phyloP scores from a whole-genome alignment of 37 sponge, comb jelly and placozoan species.

The Aplysina aerophoba region DNA sequence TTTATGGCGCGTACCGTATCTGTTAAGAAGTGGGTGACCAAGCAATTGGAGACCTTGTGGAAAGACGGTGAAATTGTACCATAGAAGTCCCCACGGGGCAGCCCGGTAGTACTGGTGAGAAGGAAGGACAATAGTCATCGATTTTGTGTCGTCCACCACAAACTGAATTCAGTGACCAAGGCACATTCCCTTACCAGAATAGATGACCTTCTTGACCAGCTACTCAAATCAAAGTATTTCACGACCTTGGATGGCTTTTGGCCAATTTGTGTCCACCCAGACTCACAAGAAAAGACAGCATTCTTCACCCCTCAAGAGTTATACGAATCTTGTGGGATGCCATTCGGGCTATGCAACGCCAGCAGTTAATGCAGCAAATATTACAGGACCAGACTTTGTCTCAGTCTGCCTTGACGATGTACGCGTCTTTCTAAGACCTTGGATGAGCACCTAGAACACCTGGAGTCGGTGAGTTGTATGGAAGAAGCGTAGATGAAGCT shows the following conservation, averaged over 20 bases:
- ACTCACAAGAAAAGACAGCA: constrained; percentile 23
- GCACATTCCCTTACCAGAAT: constrained; percentile 6
- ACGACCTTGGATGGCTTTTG: constrained; percentile 32
- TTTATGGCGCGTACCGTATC: no score
- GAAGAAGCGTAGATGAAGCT: constrained; percentile 23
- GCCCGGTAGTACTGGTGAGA: constrained; percentile 24
- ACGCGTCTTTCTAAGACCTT: constrained; percentile 7
- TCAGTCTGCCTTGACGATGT: constrained; percentile 37
- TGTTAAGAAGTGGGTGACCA: neutral
- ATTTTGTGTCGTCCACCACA: constrained; percentile 24
- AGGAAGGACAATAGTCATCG: constrained; percentile 23
- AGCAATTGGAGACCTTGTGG: constrained; percentile 26
- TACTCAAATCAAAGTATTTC: neutral
- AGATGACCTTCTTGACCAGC: constrained; percentile 30
- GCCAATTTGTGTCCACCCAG: constrained; percentile 3
- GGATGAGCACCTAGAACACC: constrained; percentile 28
- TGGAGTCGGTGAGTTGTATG: neutral
- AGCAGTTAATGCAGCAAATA: constrained; percentile 28
- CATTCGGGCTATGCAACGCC: constrained; percentile 33
- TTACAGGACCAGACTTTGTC: neutral
- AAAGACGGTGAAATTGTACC: constrained; percentile 9
- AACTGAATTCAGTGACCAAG: constrained; percentile 24
- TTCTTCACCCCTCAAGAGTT: constrained; percentile 30
- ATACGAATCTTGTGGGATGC: constrained; percentile 27
- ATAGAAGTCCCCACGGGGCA: constrained; percentile 11